Conservation (phyloP, 2,113 vertebrate genomes). For the Ancistrus triradiatus region DNA sequence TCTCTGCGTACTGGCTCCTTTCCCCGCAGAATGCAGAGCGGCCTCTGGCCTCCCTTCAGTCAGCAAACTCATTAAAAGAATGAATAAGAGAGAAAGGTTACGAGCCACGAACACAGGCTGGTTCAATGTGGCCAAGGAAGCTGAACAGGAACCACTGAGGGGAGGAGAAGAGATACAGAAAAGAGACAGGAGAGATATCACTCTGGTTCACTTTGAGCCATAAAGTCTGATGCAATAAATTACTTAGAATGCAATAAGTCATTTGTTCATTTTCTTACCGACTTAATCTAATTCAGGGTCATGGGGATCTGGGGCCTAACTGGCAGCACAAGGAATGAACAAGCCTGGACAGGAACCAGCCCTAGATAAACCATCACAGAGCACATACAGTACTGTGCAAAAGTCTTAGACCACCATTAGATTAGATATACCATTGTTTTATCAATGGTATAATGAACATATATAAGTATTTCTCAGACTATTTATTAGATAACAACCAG, state of each 20-base stretch:
- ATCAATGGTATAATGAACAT: too few species aligned
- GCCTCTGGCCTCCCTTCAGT: constrained; percentile 29
- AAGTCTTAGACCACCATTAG: too few species aligned
- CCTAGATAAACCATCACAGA: too few species aligned
- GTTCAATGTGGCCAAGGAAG: constrained; percentile 27
- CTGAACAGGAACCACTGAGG: constrained; percentile 3
- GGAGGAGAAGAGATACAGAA: not conserved
- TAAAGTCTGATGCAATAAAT: constrained; percentile 34
- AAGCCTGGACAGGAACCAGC: not conserved
- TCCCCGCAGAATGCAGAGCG: constrained; percentile 19
- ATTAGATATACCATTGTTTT: too few species aligned
- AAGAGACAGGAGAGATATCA: constrained; percentile 1
- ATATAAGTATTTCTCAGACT: too few species aligned
- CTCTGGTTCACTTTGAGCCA: constrained; percentile 23
- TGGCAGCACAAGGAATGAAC: constrained; percentile 9
- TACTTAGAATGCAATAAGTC: constrained; percentile 18
- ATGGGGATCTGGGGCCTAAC: too few species aligned
- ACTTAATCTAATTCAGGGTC: too few species aligned
- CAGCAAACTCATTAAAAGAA: constrained; percentile 33
- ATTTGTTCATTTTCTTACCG: too few species aligned
- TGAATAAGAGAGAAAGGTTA: constrained; percentile 37
- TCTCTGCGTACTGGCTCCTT: not conserved
- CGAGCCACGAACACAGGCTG: constrained; percentile 31
- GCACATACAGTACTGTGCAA: too few species aligned
- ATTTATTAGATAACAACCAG: too few species aligned